phyloP scores from a whole-genome alignment of 2,888 invertebrate genomes.

The Drosophila fulvimacula region DNA sequence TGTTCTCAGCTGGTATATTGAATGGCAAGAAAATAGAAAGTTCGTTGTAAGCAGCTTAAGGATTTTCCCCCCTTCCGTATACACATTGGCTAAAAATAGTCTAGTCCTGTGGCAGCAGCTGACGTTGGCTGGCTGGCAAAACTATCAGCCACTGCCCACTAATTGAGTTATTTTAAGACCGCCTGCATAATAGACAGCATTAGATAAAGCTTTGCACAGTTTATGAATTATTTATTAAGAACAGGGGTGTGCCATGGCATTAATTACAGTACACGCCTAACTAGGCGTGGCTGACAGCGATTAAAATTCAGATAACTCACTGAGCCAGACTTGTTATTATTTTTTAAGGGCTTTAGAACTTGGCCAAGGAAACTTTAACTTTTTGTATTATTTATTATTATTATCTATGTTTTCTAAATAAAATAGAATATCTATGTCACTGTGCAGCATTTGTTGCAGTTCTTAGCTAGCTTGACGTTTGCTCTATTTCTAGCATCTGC shows the following conservation, averaged over 20 bases:
- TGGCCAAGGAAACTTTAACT: too few relatives aligned
- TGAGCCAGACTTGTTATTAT: neutral
- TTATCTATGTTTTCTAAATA: too few relatives aligned
- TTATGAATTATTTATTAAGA: conserved; percentile 9
- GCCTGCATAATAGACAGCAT: conserved; percentile 1
- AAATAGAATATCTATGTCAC: neutral
- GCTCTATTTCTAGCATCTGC: too few relatives aligned
- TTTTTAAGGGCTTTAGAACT: neutral
- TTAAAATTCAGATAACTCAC: neutral
- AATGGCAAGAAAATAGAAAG: conserved; percentile 4
- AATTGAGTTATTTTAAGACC: conserved; percentile 10
- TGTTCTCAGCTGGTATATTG: conserved; percentile 1
- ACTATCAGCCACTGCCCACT: conserved; percentile 3
- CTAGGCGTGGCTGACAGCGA: too few relatives aligned
- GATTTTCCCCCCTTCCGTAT: conserved; percentile 14
- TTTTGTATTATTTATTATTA: too few relatives aligned
- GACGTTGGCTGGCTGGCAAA: conserved; percentile 12
- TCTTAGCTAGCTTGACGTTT: neutral
- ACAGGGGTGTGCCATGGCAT: neutral
- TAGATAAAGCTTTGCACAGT: conserved; percentile 1
- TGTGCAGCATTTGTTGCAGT: neutral
- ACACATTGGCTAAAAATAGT: conserved; percentile 27
- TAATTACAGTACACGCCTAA: too few relatives aligned
- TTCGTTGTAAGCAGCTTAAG: conserved; percentile 37
- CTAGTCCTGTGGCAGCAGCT: neutral